These are phyloP conservation scores for Corapipo altera DNA, from an alignment of 2,113 vertebrate genomes.

Conservation along the genomic window DNA sequence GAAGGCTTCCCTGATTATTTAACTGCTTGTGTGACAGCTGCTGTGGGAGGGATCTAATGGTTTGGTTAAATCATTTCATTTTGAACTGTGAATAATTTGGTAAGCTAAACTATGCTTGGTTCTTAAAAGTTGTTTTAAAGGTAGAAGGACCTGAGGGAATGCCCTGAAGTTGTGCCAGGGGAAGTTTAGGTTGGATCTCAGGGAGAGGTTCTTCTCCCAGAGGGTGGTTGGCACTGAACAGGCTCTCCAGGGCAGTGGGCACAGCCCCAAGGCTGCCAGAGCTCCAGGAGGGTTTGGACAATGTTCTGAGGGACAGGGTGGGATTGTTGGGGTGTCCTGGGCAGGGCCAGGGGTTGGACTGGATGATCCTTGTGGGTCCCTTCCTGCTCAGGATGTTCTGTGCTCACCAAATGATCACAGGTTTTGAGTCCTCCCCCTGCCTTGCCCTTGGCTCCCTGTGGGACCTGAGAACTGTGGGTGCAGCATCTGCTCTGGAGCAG, in stretches of 20 bases:
- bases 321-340: neutral
- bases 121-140: no score
- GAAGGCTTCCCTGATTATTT: no score
- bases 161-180: neutral
- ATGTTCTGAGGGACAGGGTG: neutral
- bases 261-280: neutral
- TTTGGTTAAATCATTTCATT: no score
- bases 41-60: no score
- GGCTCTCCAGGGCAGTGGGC: neutral
- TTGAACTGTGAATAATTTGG: no score
- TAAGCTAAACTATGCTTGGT: no score
- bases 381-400: neutral
- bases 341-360: neutral
- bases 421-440: neutral
- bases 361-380: neutral
- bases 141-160: neutral
- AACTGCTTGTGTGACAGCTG: no score
- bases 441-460: neutral
- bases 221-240: neutral
- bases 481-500: neutral
- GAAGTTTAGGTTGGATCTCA: neutral
- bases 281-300: neutral
- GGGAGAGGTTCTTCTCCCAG: neutral
- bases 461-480: fast-evolving
- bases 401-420: neutral